phyloP scores from a whole-genome alignment of 1,140 invertebrate species.

The Aphelenchoides besseyi region DNA sequence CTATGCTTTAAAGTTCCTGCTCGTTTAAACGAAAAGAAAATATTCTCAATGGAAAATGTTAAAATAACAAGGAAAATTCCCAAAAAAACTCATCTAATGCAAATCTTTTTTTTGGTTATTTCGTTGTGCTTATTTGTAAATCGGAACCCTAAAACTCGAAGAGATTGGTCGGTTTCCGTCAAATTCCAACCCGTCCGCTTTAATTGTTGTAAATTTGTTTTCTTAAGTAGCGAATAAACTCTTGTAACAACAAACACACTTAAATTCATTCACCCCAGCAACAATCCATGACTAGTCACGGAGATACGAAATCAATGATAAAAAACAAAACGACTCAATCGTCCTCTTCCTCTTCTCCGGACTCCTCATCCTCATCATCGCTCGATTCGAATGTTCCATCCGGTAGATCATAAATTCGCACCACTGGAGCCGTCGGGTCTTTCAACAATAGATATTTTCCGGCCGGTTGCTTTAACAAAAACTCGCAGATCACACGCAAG shows the following conservation, averaged over 20 bases:
- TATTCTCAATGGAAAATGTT: background rate
- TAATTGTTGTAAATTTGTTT: too few species aligned
- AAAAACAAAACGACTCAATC: too few species aligned
- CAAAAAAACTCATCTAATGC: background rate
- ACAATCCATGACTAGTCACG: too few species aligned
- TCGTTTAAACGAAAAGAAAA: background rate
- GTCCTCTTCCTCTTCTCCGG: constrained; percentile 29
- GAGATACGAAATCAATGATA: too few species aligned
- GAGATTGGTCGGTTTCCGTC: too few species aligned
- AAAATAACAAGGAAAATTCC: background rate
- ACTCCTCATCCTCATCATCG: constrained; percentile 46
- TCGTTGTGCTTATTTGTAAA: background rate
- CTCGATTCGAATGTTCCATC: constrained; percentile 58
- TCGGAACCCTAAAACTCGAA: background rate
- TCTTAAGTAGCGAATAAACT: background rate
- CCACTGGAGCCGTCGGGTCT: constrained; percentile 82
- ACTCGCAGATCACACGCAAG: constrained; percentile 92
- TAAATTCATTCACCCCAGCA: too few species aligned
- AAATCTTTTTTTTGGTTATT: background rate
- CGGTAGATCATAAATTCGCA: constrained; percentile 55
- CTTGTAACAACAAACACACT: too few species aligned
- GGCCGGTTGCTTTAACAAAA: constrained; percentile 94
- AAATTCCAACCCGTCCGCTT: too few species aligned
- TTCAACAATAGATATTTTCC: constrained; percentile 97
- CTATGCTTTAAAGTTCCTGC: background rate